Evolutionary conservation across 2,113 vertebrate genomes (phyloP).

Genomic region (Rhizomys pruinosus): DNA sequence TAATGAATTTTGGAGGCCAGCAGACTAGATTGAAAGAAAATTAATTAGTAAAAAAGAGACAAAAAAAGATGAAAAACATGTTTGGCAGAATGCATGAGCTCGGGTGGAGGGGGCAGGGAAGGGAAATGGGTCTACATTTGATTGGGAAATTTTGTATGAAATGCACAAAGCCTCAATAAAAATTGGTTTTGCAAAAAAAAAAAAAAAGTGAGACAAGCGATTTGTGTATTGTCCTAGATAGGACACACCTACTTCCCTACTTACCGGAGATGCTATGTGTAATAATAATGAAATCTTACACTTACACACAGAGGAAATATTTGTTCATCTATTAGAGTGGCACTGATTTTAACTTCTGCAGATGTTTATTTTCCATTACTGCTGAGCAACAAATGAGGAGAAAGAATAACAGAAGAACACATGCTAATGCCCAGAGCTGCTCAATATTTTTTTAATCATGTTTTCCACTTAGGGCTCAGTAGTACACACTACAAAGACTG

Average conservation of each 20-base stretch:
- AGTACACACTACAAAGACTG: not conserved
- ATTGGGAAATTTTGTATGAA: too few species aligned
- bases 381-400: conserved; percentile 62
- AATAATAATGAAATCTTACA: conserved; percentile 72
- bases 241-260: conserved; percentile 62
- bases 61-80: too few species aligned
- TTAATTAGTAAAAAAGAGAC: conserved; percentile 76
- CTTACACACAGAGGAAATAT: conserved; percentile 77
- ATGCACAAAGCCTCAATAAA: too few species aligned
- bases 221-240: conserved; percentile 66
- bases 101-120: too few species aligned
- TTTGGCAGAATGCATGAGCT: too few species aligned
- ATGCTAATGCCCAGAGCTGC: not conserved
- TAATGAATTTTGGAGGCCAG: conserved; percentile 61
- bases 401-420: conserved; percentile 53
- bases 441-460: conserved; percentile 60
- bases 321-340: conserved; percentile 73
- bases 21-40: conserved; percentile 63
- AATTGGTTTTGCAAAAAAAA: too few species aligned
- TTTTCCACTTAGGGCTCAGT: conserved; percentile 58
- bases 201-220: conserved; percentile 71
- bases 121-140: too few species aligned
- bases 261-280: conserved; percentile 65
- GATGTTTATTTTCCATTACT: conserved; percentile 77
- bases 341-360: conserved; percentile 69